Percentiles rank a stretch among this genome's conserved stretches.
Evolutionary conservation across 2,113 vertebrate species (phyloP).

Genomic region (Barnardius zonarius): DNA sequence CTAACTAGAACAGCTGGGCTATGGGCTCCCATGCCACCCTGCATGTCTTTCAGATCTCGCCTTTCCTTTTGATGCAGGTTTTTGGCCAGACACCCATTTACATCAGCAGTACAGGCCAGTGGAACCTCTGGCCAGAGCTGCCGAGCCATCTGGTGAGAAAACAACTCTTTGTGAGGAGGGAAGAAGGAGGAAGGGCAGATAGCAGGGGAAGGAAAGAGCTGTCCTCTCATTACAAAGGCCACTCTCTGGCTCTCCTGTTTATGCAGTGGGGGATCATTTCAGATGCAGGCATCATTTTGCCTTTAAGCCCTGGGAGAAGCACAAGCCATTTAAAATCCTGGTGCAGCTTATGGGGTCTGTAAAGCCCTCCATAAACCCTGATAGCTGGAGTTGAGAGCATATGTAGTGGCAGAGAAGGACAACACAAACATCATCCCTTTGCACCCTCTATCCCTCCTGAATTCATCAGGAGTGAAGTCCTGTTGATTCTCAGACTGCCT

Average conservation of each 20-base stretch:
- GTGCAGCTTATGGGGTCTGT: not conserved
- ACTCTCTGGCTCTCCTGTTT: not conserved
- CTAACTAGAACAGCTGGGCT: not conserved
- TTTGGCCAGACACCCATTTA: constrained; percentile 77
- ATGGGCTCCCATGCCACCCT: not conserved
- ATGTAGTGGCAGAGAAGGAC: not conserved
- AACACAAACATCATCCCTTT: not conserved
- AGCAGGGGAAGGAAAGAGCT: not conserved
- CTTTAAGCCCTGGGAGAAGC: not conserved
- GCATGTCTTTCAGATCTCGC: not conserved
- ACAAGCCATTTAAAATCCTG: not conserved
- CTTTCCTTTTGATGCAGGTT: constrained; percentile 49
- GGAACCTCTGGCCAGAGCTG: constrained; percentile 76
- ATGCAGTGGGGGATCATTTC: not conserved
- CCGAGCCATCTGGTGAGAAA: constrained; percentile 63
- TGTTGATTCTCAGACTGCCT: not conserved
- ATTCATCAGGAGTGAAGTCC: not conserved
- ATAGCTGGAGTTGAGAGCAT: not conserved
- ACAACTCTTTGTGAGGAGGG: not conserved
- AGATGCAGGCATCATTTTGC: not conserved
- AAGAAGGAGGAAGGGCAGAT: not conserved
- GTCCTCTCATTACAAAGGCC: not conserved
- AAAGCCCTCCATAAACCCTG: not conserved
- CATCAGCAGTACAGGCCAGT: constrained; percentile 36
- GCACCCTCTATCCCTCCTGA: not conserved